Evolutionary conservation across 2,888 invertebrate species (phyloP).

Genomic region (Pterostichus madidus): DNA sequence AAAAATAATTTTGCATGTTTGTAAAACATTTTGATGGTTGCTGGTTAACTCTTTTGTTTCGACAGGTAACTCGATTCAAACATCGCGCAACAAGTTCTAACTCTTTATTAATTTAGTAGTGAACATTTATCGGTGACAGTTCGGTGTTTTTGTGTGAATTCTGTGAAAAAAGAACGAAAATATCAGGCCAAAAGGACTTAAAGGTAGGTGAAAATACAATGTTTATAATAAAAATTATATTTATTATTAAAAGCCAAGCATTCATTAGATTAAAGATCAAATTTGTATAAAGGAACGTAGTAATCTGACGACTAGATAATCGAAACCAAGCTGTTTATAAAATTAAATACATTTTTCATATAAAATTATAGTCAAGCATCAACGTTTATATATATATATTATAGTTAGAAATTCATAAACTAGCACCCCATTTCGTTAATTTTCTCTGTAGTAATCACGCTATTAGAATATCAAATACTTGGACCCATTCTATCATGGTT

Average conservation of each 20-base stretch:
- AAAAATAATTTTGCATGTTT: too few relatives aligned
- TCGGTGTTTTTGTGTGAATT: too few relatives aligned
- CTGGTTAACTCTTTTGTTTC: too few relatives aligned
- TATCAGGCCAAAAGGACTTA: conserved; percentile 9
- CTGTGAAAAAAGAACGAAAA: neutral
- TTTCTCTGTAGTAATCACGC: conserved; percentile 14
- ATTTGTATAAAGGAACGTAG: conserved; percentile 54
- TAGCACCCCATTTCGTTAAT: conserved; percentile 52
- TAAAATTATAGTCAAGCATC: conserved; percentile 28
- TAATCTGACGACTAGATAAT: conserved; percentile 46
- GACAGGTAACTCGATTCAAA: too few relatives aligned
- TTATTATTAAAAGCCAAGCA: conserved; percentile 62
- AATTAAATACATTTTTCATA: conserved; percentile 28
- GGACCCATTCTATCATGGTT: conserved; percentile 56
- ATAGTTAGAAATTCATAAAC: conserved; percentile 1
- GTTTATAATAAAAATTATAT: conserved; percentile 59
- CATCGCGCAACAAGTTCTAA: too few relatives aligned
- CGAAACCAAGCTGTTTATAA: conserved; percentile 19
- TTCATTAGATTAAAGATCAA: conserved; percentile 18
- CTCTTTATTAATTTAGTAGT: too few relatives aligned
- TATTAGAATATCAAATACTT: conserved; percentile 25
- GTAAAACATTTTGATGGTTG: too few relatives aligned
- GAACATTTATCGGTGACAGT: too few relatives aligned
- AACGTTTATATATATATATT: conserved; percentile 14
- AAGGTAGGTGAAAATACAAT: neutral